Evolutionary conservation across 1,140 invertebrate species (phyloP).

Genomic region (Amyelois transitella): DNA sequence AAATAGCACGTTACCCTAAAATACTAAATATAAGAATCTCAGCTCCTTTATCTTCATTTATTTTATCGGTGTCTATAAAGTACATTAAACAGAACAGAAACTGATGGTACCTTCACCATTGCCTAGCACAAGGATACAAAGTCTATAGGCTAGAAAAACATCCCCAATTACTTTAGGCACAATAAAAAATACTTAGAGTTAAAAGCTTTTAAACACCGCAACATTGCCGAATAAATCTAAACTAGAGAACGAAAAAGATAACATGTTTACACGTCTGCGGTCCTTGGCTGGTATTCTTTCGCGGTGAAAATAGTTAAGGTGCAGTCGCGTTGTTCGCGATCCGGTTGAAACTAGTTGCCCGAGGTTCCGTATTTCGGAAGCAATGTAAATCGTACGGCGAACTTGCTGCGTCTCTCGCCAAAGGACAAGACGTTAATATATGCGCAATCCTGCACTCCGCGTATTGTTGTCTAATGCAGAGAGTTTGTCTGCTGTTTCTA

Average conservation of each 20-base stretch:
- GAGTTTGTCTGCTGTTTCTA: slow-evolving; percentile 49
- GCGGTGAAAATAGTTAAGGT: slow-evolving; percentile 3
- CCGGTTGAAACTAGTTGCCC: slow-evolving; percentile 2
- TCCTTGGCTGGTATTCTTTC: neutral
- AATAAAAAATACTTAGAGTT: neutral
- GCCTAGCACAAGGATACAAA: too few relatives aligned
- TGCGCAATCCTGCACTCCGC: slow-evolving; percentile 59
- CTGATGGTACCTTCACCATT: too few relatives aligned
- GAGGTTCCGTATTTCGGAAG: slow-evolving; percentile 52
- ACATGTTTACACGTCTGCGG: neutral
- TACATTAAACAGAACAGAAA: too few relatives aligned
- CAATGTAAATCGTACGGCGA: slow-evolving; percentile 67
- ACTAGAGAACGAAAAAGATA: neutral
- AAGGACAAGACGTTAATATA: slow-evolving; percentile 73
- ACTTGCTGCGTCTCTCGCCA: slow-evolving; percentile 64
- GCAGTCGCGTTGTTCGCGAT: slow-evolving; percentile 1
- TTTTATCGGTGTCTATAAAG: too few relatives aligned
- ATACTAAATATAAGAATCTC: too few relatives aligned
- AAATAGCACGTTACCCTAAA: too few relatives aligned
- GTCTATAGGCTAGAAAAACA: too few relatives aligned
- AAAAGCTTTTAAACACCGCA: neutral
- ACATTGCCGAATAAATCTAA: neutral
- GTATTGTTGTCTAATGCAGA: slow-evolving; percentile 65
- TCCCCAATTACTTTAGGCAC: too few relatives aligned
- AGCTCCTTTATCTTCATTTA: too few relatives aligned